A percentile compares a stretch with the other conserved stretches of the same genome.
Evolutionary conservation across 2,113 vertebrate genomes (phyloP).

Genomic region (Marmota flaviventris): DNA sequence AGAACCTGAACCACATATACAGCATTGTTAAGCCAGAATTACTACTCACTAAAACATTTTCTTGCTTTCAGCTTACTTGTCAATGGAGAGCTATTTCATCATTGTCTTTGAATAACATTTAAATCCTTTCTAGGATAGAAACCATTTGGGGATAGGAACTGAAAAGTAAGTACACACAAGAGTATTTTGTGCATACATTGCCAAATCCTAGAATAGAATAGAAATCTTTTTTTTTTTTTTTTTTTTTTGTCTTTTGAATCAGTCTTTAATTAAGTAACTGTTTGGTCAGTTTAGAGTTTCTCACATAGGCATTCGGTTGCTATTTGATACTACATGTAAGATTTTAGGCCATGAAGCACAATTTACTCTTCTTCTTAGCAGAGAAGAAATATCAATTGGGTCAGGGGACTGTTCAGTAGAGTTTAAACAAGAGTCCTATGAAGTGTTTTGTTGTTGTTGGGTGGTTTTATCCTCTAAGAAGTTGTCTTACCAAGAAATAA

Average conservation of each 20-base stretch:
- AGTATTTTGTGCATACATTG: constrained; percentile 25
- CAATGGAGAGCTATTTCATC: constrained; percentile 18
- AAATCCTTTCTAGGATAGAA: constrained; percentile 37
- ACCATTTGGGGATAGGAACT: not conserved
- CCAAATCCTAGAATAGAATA: not conserved
- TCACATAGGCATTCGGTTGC: not conserved
- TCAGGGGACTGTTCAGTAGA: not conserved
- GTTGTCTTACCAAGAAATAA: constrained; percentile 49
- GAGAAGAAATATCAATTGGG: not conserved
- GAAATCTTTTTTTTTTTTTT: not conserved
- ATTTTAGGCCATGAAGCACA: not conserved
- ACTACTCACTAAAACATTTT: not conserved
- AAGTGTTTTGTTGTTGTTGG: not conserved
- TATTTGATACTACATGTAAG: not conserved
- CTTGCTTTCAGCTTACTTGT: not conserved
- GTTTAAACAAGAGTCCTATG: not conserved
- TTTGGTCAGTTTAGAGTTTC: not conserved
- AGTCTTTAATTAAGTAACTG: not conserved
- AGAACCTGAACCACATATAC: not conserved
- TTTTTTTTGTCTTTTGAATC: not conserved
- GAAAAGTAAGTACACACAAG: not conserved
- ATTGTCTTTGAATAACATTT: not conserved
- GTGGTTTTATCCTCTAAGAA: not conserved
- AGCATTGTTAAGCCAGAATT: not conserved
- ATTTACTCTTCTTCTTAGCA: not conserved